Evolutionary conservation across 2,113 vertebrate species (phyloP).

Genomic region (Potamarius usumacintae): DNA sequence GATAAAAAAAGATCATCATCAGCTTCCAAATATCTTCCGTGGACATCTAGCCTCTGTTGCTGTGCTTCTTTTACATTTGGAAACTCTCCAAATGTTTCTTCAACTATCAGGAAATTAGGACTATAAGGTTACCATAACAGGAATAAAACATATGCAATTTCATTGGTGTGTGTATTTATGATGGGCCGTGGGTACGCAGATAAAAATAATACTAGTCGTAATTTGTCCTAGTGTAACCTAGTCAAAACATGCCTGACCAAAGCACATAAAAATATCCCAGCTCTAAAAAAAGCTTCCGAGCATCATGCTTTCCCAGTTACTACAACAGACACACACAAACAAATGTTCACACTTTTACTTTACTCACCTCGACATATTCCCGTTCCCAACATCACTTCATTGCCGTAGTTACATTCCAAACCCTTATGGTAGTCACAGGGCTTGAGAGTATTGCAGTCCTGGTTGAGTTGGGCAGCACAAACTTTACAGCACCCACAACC

Average conservation of each 20-base stretch:
- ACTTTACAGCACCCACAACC: slow-evolving; percentile 80
- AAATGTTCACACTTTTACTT: not conserved
- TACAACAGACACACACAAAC: slow-evolving; percentile 2
- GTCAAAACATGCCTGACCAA: not conserved
- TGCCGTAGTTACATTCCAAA: slow-evolving; percentile 81
- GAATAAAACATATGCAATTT: not conserved
- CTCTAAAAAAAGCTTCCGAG: slow-evolving; percentile 27
- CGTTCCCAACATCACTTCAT: slow-evolving; percentile 65
- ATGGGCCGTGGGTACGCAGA: not conserved
- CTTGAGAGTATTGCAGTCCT: slow-evolving; percentile 69
- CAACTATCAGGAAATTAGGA: not conserved
- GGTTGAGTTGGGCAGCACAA: slow-evolving; percentile 79
- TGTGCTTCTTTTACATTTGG: not conserved
- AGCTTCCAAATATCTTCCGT: slow-evolving; percentile 36
- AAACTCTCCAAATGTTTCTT: not conserved
- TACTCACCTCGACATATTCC: slow-evolving; percentile 81
- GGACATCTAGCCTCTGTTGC: not conserved
- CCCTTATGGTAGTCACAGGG: slow-evolving; percentile 82
- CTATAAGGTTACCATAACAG: not conserved
- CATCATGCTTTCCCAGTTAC: not conserved
- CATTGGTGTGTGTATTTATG: not conserved
- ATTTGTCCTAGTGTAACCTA: slow-evolving; percentile 9
- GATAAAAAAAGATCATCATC: slow-evolving; percentile 37
- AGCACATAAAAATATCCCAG: slow-evolving; percentile 19
- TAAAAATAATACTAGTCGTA: slow-evolving; percentile 11